Conservation (phyloP, 2,113 vertebrate genomes). For the Cathartes aura region DNA sequence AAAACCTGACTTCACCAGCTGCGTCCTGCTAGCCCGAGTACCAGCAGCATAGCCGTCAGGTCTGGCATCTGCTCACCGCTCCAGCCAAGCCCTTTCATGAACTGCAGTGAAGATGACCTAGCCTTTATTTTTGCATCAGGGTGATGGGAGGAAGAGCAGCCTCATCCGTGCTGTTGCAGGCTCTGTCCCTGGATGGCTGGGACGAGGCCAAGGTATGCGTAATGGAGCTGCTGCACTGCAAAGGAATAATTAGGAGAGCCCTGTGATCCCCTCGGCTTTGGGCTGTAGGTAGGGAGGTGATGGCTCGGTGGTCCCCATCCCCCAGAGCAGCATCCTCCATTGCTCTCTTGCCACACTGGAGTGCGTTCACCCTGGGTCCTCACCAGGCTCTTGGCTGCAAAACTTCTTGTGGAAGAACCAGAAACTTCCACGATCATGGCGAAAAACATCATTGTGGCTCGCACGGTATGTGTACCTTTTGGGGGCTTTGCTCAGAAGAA, state of each 20-base stretch:
- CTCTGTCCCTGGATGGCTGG: neutral
- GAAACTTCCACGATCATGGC: accelerated
- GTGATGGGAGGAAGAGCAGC: neutral
- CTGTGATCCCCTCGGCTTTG: neutral
- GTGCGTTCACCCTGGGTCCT: neutral
- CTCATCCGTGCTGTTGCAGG: neutral
- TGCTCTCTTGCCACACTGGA: neutral
- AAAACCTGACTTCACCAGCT: neutral
- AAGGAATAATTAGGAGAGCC: neutral
- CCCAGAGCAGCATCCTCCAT: neutral
- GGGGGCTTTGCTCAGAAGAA: neutral
- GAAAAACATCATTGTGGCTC: neutral
- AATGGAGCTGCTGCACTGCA: neutral
- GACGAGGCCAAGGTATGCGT: neutral
- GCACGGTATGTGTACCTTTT: accelerated
- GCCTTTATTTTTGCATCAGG: neutral
- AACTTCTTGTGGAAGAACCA: neutral
- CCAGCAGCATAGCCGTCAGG: neutral
- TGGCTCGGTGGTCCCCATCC: neutral
- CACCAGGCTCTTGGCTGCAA: neutral
- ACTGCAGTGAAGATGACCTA: neutral
- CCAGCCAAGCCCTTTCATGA: neutral
- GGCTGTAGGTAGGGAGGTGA: neutral
- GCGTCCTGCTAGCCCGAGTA: neutral
- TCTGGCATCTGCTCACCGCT: accelerated